Evolutionary conservation across 2,113 vertebrate genomes (phyloP), one percentile per base, ranked within the genome.

Genomic region (Psettodes erumei): DNA sequence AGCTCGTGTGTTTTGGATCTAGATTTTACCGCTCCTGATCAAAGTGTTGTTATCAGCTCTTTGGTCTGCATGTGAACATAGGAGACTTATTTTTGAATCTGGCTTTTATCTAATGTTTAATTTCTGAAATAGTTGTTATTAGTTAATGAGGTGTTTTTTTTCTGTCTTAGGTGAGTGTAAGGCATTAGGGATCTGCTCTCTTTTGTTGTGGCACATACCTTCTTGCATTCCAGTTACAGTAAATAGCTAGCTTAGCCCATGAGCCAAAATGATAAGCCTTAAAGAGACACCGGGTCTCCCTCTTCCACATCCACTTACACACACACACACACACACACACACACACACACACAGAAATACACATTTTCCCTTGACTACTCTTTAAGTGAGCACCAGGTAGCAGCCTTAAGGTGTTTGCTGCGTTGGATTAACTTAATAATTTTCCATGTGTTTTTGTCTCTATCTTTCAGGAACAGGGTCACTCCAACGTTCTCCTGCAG

Each of bases 381-480:
- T 82, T 53, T 11, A 47, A 58, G 60, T 67, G 65, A 81, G 77
- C 68, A 73, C 43, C 32, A 79, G 54, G 53, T 23, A 77, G 32
- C 35, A 45, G 47, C 32, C 48, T n/a, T 82, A 60, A 78, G 45
- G 33, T 74, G 76, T 76, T 67, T 82, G 38, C 32, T 51, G n/a
- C n/a, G 56, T 67, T 66, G 45, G 51, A 33, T 79, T 81, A 66
- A 33, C 82, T 86, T 86, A 88, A 88, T 93, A 54, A 67, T 60
- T 35, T 27, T 37, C 32, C 19, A n/a, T 48, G 6, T 85, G 71
- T 75, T 71, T 73, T 90, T 88, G n/a, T 75, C 84, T 90, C 3
- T 93, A 77, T 94, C 84, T 92, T 90, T 81, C 75, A 95, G 94
- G 94, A 94, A 93, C 90, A 93, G 91, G 91, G 90, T 93, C 89